These are phyloP conservation scores for Sitophilus oryzae DNA, from an alignment of 1,140 invertebrate genomes.

Conservation along the genomic window DNA sequence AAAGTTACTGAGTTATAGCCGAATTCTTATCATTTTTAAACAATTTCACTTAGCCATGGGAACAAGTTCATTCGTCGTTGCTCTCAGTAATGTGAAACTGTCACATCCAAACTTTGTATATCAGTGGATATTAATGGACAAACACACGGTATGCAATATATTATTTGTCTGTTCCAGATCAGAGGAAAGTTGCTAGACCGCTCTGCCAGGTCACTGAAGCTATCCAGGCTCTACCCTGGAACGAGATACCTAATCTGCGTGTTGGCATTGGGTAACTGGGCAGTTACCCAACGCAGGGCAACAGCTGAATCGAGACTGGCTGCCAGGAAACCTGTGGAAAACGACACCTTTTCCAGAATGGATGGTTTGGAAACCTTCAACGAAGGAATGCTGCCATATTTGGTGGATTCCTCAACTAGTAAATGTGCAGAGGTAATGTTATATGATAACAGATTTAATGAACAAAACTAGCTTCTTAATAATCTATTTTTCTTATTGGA, in stretches of 20 bases:
- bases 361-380: conserved; percentile 48
- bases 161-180: too few relatives aligned
- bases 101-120: too few relatives aligned
- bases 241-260: conserved; percentile 81
- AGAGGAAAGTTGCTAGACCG: conserved; percentile 63
- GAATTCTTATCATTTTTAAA: too few relatives aligned
- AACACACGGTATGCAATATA: too few relatives aligned
- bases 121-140: too few relatives aligned
- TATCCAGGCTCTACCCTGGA: conserved; percentile 66
- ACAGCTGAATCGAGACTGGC: conserved; percentile 49
- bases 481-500: too few relatives aligned
- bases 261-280: conserved; percentile 69
- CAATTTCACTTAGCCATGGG: too few relatives aligned
- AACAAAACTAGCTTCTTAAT: too few relatives aligned
- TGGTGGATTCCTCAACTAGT: conserved; percentile 67
- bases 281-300: conserved; percentile 41
- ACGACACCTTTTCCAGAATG: conserved; percentile 42
- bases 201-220: conserved; percentile 61
- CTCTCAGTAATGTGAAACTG: too few relatives aligned
- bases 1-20: too few relatives aligned
- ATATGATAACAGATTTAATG: too few relatives aligned
- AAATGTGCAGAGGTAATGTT: conserved; percentile 63
- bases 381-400: conserved; percentile 53
- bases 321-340: conserved; percentile 44
- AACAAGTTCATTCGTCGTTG: too few relatives aligned